Conservation (phyloP, 2,888 invertebrate species). For the Cryptocheilus praepositus region DNA sequence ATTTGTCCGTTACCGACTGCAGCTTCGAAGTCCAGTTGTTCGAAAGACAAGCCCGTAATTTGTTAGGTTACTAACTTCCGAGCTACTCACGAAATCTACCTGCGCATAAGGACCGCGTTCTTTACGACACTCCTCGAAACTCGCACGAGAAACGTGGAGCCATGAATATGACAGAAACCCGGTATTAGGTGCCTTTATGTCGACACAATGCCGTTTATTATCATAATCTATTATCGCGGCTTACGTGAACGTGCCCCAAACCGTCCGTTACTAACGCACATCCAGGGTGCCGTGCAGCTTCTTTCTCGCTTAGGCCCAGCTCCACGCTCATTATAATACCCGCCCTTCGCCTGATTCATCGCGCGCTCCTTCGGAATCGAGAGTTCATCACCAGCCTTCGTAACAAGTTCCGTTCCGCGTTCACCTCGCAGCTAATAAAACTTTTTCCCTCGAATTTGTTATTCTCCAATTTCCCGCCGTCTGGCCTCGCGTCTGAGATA, state of each 20-base stretch:
- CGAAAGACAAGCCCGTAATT: no score
- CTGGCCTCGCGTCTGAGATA: no score
- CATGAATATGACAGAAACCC: slow-evolving; percentile 50
- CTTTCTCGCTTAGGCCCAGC: slow-evolving; percentile 33
- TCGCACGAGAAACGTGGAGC: slow-evolving; percentile 27
- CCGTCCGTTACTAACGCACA: slow-evolving; percentile 39
- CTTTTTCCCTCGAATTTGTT: no score
- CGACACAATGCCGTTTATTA: slow-evolving; percentile 69
- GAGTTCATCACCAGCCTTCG: no score
- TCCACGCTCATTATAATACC: slow-evolving; percentile 43
- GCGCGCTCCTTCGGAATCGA: no score
- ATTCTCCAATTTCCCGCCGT: no score
- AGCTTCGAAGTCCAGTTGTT: no score
- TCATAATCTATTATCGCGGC: slow-evolving; percentile 71
- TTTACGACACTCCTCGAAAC: slow-evolving; percentile 36
- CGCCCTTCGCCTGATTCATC: slow-evolving; percentile 17
- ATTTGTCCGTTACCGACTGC: no score
- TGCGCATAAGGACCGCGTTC: slow-evolving; percentile 38
- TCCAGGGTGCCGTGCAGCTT: slow-evolving; percentile 15
- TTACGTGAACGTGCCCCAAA: slow-evolving; percentile 53
- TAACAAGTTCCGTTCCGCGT: no score
- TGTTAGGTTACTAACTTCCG: background rate
- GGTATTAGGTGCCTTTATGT: slow-evolving; percentile 60
- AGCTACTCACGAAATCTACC: slow-evolving; percentile 36
- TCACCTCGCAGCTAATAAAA: no score